Evolutionary conservation across 1,140 invertebrate genomes (phyloP).

Genomic region (Alviniconcha marisindica): DNA sequence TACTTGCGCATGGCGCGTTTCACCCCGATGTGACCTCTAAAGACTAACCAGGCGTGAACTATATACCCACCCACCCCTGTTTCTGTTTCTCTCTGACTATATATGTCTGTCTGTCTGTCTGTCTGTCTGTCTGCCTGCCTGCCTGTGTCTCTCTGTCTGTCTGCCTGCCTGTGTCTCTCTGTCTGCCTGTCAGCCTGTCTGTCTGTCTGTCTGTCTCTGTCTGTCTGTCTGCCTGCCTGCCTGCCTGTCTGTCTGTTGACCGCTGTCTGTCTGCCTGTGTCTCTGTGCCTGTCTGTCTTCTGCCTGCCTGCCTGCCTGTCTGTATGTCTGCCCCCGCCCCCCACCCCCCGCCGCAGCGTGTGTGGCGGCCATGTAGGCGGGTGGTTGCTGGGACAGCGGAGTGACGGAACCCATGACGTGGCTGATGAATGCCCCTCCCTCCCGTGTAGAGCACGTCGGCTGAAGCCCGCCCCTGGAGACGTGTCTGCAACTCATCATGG

Average conservation of each 20-base stretch:
- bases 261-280: not conserved
- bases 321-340: not conserved
- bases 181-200: not conserved
- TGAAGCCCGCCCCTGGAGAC: not conserved
- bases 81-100: too few relatives aligned
- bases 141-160: too few relatives aligned
- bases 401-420: too few relatives aligned
- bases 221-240: not conserved
- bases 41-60: too few relatives aligned
- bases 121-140: too few relatives aligned
- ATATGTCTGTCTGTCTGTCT: too few relatives aligned
- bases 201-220: not conserved
- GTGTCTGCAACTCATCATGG: constrained; percentile 3
- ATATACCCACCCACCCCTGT: too few relatives aligned
- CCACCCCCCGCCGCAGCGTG: not conserved
- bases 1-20: too few relatives aligned
- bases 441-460: not conserved
- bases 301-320: not conserved
- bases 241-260: not conserved
- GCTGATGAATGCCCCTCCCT: not conserved
- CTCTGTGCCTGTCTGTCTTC: not conserved
- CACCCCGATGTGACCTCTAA: too few relatives aligned
- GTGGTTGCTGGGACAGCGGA: too few relatives aligned
- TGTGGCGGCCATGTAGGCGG: too few relatives aligned
- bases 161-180: too few relatives aligned